Evolutionary conservation across 1,140 invertebrate genomes (phyloP).

Genomic region (Rhyzopertha dominica): DNA sequence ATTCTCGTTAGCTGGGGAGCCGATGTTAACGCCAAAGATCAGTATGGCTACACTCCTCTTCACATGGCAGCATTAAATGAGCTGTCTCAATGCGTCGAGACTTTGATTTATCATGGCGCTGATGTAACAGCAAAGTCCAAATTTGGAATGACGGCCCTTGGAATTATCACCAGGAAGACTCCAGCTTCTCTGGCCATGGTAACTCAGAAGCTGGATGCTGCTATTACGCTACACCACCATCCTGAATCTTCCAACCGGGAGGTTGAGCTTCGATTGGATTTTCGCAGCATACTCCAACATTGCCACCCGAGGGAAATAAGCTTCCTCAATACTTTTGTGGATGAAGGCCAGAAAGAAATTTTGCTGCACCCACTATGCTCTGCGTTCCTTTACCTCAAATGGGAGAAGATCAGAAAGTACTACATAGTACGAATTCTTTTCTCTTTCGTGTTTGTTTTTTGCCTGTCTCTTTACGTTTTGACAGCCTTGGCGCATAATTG

Average conservation of each 20-base stretch:
- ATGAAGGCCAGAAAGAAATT: conserved; percentile 78
- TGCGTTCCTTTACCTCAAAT: conserved; percentile 78
- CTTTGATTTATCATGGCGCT: conserved; percentile 76
- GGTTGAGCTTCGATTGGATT: conserved; percentile 75
- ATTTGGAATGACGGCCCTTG: conserved; percentile 74
- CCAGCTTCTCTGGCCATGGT: conserved; percentile 74
- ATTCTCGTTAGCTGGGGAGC: conserved; percentile 70
- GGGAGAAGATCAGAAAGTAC: conserved; percentile 85
- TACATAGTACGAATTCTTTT: conserved; percentile 74
- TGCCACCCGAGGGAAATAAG: conserved; percentile 73
- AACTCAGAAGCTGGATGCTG: conserved; percentile 68
- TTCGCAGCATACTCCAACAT: conserved; percentile 71
- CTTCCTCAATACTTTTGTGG: conserved; percentile 75
- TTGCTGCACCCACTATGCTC: conserved; percentile 76
- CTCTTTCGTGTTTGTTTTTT: conserved; percentile 73
- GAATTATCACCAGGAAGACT: conserved; percentile 76
- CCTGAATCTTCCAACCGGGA: conserved; percentile 71
- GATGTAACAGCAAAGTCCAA: conserved; percentile 78
- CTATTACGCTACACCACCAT: conserved; percentile 70
- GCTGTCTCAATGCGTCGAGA: conserved; percentile 74
- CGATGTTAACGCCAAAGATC: conserved; percentile 78
- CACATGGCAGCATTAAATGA: conserved; percentile 83
- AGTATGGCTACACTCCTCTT: conserved; percentile 83
- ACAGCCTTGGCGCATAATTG: conserved; percentile 72
- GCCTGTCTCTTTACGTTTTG: conserved; percentile 70